Evolutionary conservation across 2,888 invertebrate genomes (phyloP).

Genomic region (Notodonta dromedarius): DNA sequence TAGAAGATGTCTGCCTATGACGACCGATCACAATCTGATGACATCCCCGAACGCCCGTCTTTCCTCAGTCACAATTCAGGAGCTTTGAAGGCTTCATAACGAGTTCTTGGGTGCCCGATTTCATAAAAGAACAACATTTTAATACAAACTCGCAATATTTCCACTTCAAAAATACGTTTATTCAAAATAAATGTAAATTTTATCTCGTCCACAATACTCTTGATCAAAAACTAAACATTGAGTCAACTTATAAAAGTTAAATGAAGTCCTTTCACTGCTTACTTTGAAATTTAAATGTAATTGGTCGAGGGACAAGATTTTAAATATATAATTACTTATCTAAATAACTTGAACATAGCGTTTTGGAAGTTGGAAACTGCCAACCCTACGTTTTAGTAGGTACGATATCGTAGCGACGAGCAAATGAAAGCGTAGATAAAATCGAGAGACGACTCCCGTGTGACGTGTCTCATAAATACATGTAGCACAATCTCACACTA

Average conservation of each 20-base stretch:
- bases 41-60: background rate
- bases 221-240: conserved; percentile 7
- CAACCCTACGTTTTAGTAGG: background rate
- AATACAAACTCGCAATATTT: background rate
- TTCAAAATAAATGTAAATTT: conserved; percentile 2
- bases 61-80: background rate
- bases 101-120: background rate
- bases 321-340: conserved; percentile 8
- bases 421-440: conserved; percentile 52
- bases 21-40: too few species aligned
- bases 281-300: conserved; percentile 9
- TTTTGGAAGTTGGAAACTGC: background rate
- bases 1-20: too few species aligned
- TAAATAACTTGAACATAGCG: conserved; percentile 7
- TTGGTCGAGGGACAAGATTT: conserved; percentile 7
- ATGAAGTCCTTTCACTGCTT: conserved; percentile 7
- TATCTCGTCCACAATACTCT: conserved; percentile 4
- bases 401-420: conserved; percentile 27
- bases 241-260: conserved; percentile 6
- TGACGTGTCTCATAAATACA: conserved; percentile 32
- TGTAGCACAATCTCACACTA: conserved; percentile 14
- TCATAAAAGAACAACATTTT: background rate
- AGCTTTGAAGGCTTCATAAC: background rate
- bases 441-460: conserved; percentile 36
- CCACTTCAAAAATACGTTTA: background rate